Evolutionary conservation across 2,113 vertebrate species (phyloP), one percentile per base, ranked within the genome.

Genomic region (Tricholaema leucomelas): DNA sequence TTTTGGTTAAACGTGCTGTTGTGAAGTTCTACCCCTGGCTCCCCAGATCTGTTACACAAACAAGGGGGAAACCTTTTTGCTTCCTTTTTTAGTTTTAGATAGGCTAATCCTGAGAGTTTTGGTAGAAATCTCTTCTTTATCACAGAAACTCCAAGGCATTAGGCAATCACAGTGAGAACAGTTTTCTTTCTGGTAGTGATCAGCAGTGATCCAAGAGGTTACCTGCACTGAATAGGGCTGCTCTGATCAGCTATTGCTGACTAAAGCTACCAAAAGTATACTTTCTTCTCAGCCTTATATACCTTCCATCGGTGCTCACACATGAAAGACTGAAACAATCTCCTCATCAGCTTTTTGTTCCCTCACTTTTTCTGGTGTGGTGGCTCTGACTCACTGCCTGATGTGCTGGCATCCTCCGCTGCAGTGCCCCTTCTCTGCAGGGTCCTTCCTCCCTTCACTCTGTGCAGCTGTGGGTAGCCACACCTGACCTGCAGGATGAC

Each of bases 331-430:
- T 21, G 18, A 77, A 86, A 38, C 24, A 67, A 56, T 19, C 33
- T 86, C n/a, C 40, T 56, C 2, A 2, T 64, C 36, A 55, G 11
- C 21, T 50, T 85, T 77, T 61, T 38, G 8, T 40, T 42, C 38
- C 27, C 48, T 30, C 12, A 15, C 12, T 66, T 55, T 35, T 65
- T 35, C 54, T 71, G 58, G 30, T 12, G 33, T 12, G 33, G 21
- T 48, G 36, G 33, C 30, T 70, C 46, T 52, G 35, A 19, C 35
- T 27, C 10, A 14, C 3, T 1, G 5, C 4, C 11, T 23, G 5
- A 1, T 12, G 8, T 10, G 28, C 18, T 2, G 0, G n/a, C n/a
- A n/a, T n/a, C n/a, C n/a, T n/a, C n/a, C 60, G 31, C 44, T 60
- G 20, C 54, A 11, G 1, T 2, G 15, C 42, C 17, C 25, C 61